Conservation (phyloP, 2,797 vertebrate genomes). For the Gastrophryne carolinensis region DNA sequence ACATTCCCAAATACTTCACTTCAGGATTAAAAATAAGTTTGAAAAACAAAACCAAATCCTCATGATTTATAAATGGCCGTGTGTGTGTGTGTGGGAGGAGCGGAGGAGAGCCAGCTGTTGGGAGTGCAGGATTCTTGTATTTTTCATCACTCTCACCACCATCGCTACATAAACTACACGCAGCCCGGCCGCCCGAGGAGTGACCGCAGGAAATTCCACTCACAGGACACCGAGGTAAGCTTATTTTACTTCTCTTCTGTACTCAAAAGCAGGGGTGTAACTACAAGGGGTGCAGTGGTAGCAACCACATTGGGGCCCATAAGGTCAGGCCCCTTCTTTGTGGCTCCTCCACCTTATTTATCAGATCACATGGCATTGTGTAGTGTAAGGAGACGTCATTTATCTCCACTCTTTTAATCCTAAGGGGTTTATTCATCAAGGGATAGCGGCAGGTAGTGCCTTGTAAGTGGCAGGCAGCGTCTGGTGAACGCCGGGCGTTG, state of each 20-base stretch:
- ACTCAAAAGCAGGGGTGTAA: no score
- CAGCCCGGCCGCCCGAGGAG: background rate
- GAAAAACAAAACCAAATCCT: conserved; percentile 25
- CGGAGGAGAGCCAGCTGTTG: background rate
- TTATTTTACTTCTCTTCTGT: background rate
- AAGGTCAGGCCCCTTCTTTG: no score
- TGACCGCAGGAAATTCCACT: conserved; percentile 1
- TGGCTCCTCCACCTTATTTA: no score
- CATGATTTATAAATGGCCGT: conserved; percentile 47
- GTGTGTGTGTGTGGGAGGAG: conserved; percentile 13
- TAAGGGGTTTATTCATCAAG: no score
- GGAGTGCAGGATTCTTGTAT: conserved; percentile 9
- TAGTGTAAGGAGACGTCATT: no score
- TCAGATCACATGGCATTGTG: no score
- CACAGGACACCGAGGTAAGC: conserved; percentile 17
- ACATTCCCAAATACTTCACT: conserved; percentile 32
- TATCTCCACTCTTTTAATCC: no score
- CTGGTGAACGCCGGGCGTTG: no score
- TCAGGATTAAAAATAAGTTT: conserved; percentile 24
- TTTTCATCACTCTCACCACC: conserved; percentile 2
- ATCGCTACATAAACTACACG: background rate
- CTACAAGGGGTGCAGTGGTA: no score
- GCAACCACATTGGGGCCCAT: no score
- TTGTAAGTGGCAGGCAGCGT: no score
- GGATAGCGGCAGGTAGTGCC: no score